A percentile compares a stretch with the other conserved stretches of the same genome.
These are phyloP conservation scores for Eriosoma lanigerum DNA, from an alignment of 1,140 invertebrate species.

Conservation along the genomic window DNA sequence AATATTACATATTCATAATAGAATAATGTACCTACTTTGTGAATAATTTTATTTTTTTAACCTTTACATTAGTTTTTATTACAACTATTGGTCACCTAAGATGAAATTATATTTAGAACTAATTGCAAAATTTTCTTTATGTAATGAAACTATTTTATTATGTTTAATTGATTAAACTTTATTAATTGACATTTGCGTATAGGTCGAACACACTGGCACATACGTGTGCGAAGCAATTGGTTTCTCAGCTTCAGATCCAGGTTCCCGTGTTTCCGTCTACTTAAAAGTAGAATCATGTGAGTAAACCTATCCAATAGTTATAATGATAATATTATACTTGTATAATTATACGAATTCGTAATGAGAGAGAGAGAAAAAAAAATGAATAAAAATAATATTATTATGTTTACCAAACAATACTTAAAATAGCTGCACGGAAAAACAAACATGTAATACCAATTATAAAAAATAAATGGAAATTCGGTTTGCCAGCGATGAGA, in stretches of 20 bases:
- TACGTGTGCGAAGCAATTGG: slow-evolving; percentile 81
- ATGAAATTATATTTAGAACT: background rate
- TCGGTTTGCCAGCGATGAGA: slow-evolving; percentile 11
- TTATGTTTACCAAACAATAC: background rate
- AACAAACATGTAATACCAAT: slow-evolving; percentile 9
- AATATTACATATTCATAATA: too few relatives aligned
- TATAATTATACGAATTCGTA: too few relatives aligned
- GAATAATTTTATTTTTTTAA: too few relatives aligned
- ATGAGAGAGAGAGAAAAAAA: too few relatives aligned
- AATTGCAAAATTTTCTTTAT: too few relatives aligned
- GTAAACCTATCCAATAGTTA: slow-evolving; percentile 57
- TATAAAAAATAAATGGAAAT: slow-evolving; percentile 42
- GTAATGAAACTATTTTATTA: too few relatives aligned
- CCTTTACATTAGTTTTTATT: too few relatives aligned
- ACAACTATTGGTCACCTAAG: background rate
- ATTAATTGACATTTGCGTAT: slow-evolving; percentile 45
- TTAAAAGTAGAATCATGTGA: slow-evolving; percentile 75
- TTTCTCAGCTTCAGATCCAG: slow-evolving; percentile 63
- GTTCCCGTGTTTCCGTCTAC: slow-evolving; percentile 65
- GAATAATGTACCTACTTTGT: too few relatives aligned
- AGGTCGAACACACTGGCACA: slow-evolving; percentile 72
- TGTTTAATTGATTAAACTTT: too few relatives aligned
- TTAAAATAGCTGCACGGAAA: slow-evolving; percentile 46
- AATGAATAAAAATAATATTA: too few relatives aligned
- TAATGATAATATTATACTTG: background rate